A percentile compares a stretch with the other conserved stretches of the same genome.
These are phyloP conservation scores for Drosophila tristis DNA, from an alignment of 1,140 invertebrate species.

Conservation along the genomic window DNA sequence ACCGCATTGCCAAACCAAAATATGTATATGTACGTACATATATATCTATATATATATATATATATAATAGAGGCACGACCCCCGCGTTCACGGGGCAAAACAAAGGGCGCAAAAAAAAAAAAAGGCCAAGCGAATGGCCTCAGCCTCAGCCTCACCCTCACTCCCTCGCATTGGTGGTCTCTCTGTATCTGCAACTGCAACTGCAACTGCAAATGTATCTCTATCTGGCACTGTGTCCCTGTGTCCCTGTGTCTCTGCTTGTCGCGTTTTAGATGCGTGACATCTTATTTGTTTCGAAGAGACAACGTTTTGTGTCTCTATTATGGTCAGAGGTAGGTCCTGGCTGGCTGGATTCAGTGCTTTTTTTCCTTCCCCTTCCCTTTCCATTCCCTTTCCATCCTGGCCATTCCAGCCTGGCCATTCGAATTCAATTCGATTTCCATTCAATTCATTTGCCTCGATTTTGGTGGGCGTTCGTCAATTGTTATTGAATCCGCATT, in stretches of 20 bases:
- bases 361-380: slow-evolving; percentile 21
- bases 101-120: slow-evolving; percentile 26
- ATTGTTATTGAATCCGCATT: slow-evolving; percentile 69
- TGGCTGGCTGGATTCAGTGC: not conserved
- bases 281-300: slow-evolving; percentile 58
- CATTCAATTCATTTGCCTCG: slow-evolving; percentile 46
- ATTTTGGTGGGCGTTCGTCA: slow-evolving; percentile 64
- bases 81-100: slow-evolving; percentile 19
- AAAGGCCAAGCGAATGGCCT: slow-evolving; percentile 20
- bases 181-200: not conserved
- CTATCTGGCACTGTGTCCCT: slow-evolving; percentile 23
- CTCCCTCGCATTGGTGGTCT: slow-evolving; percentile 53
- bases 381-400: slow-evolving; percentile 7
- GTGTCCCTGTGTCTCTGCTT: slow-evolving; percentile 36
- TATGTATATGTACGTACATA: slow-evolving; percentile 9
- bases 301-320: slow-evolving; percentile 44
- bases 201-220: slow-evolving; percentile 24
- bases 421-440: slow-evolving; percentile 33
- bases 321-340: slow-evolving; percentile 32
- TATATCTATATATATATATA: slow-evolving; percentile 16
- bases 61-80: slow-evolving; percentile 18
- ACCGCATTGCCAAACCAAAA: slow-evolving; percentile 80
- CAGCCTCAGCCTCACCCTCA: slow-evolving; percentile 13
- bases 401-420: not conserved
- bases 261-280: slow-evolving; percentile 73